A percentile compares a stretch with the other conserved stretches of the same genome.
These are phyloP conservation scores for Pungitius pungitius DNA, from an alignment of 2,113 vertebrate genomes.

Conservation along the genomic window DNA sequence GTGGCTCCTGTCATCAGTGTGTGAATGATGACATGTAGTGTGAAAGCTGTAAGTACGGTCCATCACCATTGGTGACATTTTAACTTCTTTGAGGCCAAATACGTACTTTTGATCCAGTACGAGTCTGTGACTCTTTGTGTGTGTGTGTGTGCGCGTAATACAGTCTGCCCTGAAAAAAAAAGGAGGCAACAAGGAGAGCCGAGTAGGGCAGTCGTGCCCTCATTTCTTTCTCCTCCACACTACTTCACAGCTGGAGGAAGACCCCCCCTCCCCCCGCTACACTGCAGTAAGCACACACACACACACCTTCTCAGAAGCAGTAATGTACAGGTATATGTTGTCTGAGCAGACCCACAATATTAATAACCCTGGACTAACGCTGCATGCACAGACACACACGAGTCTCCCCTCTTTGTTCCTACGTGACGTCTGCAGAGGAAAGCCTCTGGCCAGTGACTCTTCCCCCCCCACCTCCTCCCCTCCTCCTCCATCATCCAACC, in stretches of 20 bases:
- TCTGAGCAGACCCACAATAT: not conserved
- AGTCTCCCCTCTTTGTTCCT: constrained; percentile 31
- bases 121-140: constrained; percentile 8
- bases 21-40: no score
- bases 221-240: constrained; percentile 61
- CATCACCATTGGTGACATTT: no score
- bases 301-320: not conserved
- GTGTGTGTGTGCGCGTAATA: constrained; percentile 17
- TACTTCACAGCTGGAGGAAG: constrained; percentile 56
- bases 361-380: constrained; percentile 6
- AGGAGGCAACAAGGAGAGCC: constrained; percentile 59
- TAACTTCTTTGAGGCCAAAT: not conserved
- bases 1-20: no score
- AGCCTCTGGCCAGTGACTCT: constrained; percentile 31
- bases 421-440: constrained; percentile 48
- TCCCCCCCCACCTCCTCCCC: not conserved
- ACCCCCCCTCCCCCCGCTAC: constrained; percentile 67
- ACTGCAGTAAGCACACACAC: constrained; percentile 27
- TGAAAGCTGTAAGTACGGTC: no score
- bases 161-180: constrained; percentile 34
- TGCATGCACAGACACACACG: not conserved
- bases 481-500: not conserved
- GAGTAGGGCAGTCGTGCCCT: constrained; percentile 58
- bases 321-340: constrained; percentile 1
- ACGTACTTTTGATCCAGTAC: not conserved